These are phyloP conservation scores for Chloroclysta siterata DNA, from an alignment of 2,888 invertebrate species.

Conservation along the genomic window DNA sequence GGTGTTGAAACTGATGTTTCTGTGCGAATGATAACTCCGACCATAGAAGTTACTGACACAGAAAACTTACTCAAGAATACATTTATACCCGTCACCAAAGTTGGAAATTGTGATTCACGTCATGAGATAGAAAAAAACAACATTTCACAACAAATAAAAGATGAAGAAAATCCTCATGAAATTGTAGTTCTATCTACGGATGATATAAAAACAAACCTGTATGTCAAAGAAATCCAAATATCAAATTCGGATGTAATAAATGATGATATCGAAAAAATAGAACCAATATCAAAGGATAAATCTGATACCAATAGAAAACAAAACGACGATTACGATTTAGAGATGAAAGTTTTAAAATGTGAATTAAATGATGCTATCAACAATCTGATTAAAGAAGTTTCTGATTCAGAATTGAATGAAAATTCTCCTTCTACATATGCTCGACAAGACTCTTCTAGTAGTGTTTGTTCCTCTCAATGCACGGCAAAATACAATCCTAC, in stretches of 20 bases:
- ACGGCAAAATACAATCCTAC: slow-evolving; percentile 88
- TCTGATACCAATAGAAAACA: slow-evolving; percentile 33
- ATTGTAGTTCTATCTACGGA: slow-evolving; percentile 73
- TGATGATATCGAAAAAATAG: slow-evolving; percentile 36
- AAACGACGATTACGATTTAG: slow-evolving; percentile 59
- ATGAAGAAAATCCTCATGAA: slow-evolving; percentile 56
- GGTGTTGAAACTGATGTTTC: slow-evolving; percentile 76
- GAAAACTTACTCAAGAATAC: slow-evolving; percentile 71
- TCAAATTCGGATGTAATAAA: slow-evolving; percentile 29
- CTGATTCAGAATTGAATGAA: slow-evolving; percentile 67
- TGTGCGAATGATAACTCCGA: slow-evolving; percentile 79
- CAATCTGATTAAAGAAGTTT: slow-evolving; percentile 77
- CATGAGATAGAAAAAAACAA: slow-evolving; percentile 23
- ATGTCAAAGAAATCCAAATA: slow-evolving; percentile 69
- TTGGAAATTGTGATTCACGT: background rate
- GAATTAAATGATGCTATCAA: slow-evolving; percentile 79
- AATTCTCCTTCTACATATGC: slow-evolving; percentile 60
- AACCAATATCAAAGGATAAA: slow-evolving; percentile 17
- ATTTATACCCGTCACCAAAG: slow-evolving; percentile 48
- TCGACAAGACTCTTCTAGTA: slow-evolving; percentile 86
- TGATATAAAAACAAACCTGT: slow-evolving; percentile 70
- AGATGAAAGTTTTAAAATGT: slow-evolving; percentile 77
- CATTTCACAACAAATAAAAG: slow-evolving; percentile 18
- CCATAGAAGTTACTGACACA: slow-evolving; percentile 79
- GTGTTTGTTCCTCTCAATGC: slow-evolving; percentile 88